Base-by-base conservation (phyloP, 2,888 invertebrate species). In the Andrena camellia region DNA sequence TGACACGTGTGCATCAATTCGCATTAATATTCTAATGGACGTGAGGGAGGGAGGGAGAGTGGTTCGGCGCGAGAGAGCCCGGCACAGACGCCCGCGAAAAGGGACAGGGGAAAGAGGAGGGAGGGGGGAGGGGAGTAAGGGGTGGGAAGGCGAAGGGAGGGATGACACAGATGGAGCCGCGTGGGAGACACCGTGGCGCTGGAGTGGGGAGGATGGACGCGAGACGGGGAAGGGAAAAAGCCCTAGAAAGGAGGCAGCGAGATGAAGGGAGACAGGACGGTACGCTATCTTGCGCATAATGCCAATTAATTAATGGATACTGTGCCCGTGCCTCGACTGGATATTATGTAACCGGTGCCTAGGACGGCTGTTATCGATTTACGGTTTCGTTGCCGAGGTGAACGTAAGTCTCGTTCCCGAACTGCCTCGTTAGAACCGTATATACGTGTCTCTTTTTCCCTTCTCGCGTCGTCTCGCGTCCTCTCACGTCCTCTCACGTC, bases 11-110 rank as follows among this genome's bases (percentile, higher is more conserved):
- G 92, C 93, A 93, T 93, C 93, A 93, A 93, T 93, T 93, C 92
- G 92, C 92, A 92, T 93, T 93, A 93, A 93, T 93, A 93, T 93
- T 93, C 93, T 93, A 93, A 93, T 93, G 93, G 92, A 91, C 88
- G 90, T 79, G 83, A 78, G 86, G 81, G 85, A 72, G 81, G 71
- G 70, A 81, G 83, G 60, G 76, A 59, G 79, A 71, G 78, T 35
- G 78, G 71, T 77, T 57, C 82, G 69, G 74, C 60, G 78, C 31
- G 89, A 77, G 72, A 70, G 84, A 64, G 81, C 33, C 42, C 64
- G 83, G 78, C 79, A 81, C 81, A 84, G 79, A 83, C 84, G 77
- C 77, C 76, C 35, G 54, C 23, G 52, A 73, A 66, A 42, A 52
- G 35, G 77, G 59, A 63, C 52, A 23, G 60, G 72, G 67, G 69